These are phyloP conservation scores for Matsumyia berberina DNA, from an alignment of 2,888 invertebrate species.

Conservation along the genomic window DNA sequence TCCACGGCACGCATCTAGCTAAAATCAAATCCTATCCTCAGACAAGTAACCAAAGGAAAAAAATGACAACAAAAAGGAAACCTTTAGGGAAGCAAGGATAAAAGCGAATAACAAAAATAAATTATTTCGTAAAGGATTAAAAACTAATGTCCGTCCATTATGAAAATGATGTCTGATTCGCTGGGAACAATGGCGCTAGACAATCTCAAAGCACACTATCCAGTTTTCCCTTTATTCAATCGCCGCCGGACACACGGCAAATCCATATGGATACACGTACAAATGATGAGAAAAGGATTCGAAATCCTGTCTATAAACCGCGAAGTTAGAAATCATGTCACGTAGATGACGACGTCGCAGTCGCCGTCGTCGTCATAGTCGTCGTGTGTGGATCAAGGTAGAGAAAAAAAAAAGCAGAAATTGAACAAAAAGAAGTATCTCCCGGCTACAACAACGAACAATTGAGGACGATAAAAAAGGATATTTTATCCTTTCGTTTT, in stretches of 20 bases:
- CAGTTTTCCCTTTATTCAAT: conserved; percentile 54
- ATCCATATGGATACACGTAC: conserved; percentile 49
- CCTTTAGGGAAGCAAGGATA: conserved; percentile 51
- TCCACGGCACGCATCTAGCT: conserved; percentile 64
- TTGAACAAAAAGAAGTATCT: conserved; percentile 43
- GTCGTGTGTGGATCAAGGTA: conserved; percentile 51
- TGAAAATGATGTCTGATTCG: conserved; percentile 74
- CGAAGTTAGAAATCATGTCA: conserved; percentile 77
- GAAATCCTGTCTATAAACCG: conserved; percentile 75
- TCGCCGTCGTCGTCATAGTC: conserved; percentile 28
- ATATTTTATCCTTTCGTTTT: conserved; percentile 79
- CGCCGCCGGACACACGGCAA: conserved; percentile 69
- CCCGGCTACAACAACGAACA: conserved; percentile 68
- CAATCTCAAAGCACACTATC: conserved; percentile 62
- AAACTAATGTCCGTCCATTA: conserved; percentile 76
- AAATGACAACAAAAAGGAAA: no score
- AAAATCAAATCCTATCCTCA: conserved; percentile 45
- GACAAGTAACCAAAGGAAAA: conserved; percentile 27
- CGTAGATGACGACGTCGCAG: conserved; percentile 61
- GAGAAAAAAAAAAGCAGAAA: conserved; percentile 27
- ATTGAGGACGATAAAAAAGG: conserved; percentile 78
- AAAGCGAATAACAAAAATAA: conserved; percentile 65
- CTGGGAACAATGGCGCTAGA: conserved; percentile 68
- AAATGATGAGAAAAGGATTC: conserved; percentile 74
- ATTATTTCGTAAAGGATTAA: conserved; percentile 76